Conservation (phyloP, 2,797 vertebrate species). For the Aplochiton taeniatus region DNA sequence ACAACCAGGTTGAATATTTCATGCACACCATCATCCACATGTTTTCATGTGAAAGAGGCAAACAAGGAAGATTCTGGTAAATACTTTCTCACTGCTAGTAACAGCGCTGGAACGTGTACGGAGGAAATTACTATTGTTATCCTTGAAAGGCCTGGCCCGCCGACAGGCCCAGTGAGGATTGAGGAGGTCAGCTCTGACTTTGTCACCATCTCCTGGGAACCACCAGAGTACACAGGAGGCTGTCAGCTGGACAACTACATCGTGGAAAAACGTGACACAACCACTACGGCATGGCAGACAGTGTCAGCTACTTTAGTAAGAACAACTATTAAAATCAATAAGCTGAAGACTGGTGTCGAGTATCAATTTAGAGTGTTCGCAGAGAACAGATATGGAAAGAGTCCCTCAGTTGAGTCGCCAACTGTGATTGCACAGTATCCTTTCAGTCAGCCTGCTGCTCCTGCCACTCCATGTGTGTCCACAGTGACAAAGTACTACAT, state of each 20-base stretch:
- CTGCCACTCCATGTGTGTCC: conserved; percentile 67
- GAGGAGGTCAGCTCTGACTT: conserved; percentile 90
- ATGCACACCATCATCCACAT: conserved; percentile 78
- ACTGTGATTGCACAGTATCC: conserved; percentile 87
- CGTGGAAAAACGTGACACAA: conserved; percentile 90
- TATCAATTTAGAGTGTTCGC: conserved; percentile 94
- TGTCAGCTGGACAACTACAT: conserved; percentile 93
- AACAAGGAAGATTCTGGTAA: conserved; percentile 88
- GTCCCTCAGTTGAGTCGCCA: conserved; percentile 82
- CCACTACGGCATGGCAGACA: conserved; percentile 85
- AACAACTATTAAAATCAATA: conserved; percentile 89
- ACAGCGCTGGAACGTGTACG: conserved; percentile 78
- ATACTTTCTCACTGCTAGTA: conserved; percentile 84
- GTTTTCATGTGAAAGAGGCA: conserved; percentile 87
- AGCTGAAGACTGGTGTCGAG: conserved; percentile 88
- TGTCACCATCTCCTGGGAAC: conserved; percentile 86
- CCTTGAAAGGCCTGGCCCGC: conserved; percentile 90
- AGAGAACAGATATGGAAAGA: conserved; percentile 93
- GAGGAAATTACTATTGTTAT: conserved; percentile 84
- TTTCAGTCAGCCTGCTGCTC: neutral
- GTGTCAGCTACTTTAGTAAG: conserved; percentile 93
- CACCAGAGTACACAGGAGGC: conserved; percentile 88
- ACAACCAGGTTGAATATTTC: conserved; percentile 87
- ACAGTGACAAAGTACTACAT: conserved; percentile 87
- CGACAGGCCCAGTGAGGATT: conserved; percentile 83